Evolutionary conservation across 2,113 vertebrate genomes (phyloP).

Genomic region (Dipodomys stephensi): DNA sequence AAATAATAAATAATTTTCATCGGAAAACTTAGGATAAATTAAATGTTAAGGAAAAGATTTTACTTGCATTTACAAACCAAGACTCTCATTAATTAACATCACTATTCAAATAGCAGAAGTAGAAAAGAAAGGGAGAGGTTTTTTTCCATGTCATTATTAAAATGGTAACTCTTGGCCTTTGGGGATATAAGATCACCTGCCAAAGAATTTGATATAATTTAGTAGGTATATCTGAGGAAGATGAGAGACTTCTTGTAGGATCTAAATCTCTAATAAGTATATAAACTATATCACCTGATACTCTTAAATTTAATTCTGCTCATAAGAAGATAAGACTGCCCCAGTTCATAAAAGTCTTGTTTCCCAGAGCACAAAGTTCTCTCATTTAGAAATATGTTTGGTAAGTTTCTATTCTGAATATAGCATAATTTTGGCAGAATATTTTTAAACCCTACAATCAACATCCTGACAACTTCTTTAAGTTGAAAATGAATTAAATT

Average conservation of each 20-base stretch:
- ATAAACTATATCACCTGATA: not conserved
- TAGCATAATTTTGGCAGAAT: not conserved
- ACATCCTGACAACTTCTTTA: conserved; percentile 1
- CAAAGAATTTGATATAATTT: not conserved
- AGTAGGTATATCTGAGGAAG: not conserved
- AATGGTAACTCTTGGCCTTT: not conserved
- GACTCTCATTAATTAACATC: not conserved
- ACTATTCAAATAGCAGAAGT: not conserved
- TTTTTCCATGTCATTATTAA: not conserved
- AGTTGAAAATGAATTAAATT: not conserved
- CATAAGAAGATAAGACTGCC: not conserved
- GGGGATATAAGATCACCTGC: not conserved
- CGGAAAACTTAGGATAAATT: conserved; percentile 9
- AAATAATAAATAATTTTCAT: not conserved
- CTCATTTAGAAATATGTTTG: not conserved
- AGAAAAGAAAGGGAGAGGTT: not conserved
- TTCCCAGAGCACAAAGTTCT: not conserved
- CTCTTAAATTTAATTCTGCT: not conserved
- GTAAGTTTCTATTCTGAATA: not conserved
- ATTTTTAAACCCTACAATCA: not conserved
- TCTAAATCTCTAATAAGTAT: not conserved
- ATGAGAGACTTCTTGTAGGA: not conserved
- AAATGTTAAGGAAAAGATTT: conserved; percentile 28
- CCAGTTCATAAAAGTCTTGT: not conserved
- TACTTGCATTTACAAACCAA: not conserved